A percentile compares a stretch with the other conserved stretches of the same genome.
Evolutionary conservation across 2,797 vertebrate genomes (phyloP).

Genomic region (Argentina silus): DNA sequence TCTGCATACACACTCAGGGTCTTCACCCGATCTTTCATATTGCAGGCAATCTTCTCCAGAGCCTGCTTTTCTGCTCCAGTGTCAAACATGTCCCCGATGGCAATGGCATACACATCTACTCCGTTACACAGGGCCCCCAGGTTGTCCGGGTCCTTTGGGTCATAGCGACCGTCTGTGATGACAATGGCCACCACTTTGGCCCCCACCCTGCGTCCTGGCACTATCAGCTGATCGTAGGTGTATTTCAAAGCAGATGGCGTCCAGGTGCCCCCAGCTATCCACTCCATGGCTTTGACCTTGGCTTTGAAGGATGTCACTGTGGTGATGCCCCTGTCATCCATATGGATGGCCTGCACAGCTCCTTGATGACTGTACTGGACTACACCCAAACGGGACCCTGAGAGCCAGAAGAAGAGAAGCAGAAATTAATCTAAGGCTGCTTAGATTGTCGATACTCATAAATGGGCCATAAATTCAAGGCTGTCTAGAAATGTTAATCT

Average conservation of each 20-base stretch:
- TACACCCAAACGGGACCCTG: slow-evolving; percentile 43
- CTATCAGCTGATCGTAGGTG: slow-evolving; percentile 69
- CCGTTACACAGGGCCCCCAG: slow-evolving; percentile 41
- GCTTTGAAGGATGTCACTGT: slow-evolving; percentile 43
- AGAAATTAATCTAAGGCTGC: too few relatives aligned
- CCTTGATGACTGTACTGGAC: slow-evolving; percentile 53
- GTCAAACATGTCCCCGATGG: slow-evolving; percentile 38
- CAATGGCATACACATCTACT: slow-evolving; percentile 50
- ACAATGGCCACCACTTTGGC: slow-evolving; percentile 50
- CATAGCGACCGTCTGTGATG: slow-evolving; percentile 52
- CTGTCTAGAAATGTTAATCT: background rate
- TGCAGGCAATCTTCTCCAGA: slow-evolving; percentile 48
- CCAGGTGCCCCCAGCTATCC: slow-evolving; percentile 87
- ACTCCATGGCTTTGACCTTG: slow-evolving; percentile 71
- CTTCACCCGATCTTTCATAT: slow-evolving; percentile 31
- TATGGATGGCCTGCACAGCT: slow-evolving; percentile 43
- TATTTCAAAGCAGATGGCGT: slow-evolving; percentile 84
- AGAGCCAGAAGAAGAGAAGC: background rate
- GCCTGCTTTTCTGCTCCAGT: slow-evolving; percentile 32
- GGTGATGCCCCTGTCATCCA: slow-evolving; percentile 41
- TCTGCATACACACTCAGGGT: slow-evolving; percentile 50
- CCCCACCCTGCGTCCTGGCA: slow-evolving; percentile 31
- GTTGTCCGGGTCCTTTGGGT: slow-evolving; percentile 51
- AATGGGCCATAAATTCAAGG: too few relatives aligned
- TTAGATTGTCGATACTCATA: too few relatives aligned